phyloP scores from a whole-genome alignment of 2,888 invertebrate genomes.

The Ophion ellenae region DNA sequence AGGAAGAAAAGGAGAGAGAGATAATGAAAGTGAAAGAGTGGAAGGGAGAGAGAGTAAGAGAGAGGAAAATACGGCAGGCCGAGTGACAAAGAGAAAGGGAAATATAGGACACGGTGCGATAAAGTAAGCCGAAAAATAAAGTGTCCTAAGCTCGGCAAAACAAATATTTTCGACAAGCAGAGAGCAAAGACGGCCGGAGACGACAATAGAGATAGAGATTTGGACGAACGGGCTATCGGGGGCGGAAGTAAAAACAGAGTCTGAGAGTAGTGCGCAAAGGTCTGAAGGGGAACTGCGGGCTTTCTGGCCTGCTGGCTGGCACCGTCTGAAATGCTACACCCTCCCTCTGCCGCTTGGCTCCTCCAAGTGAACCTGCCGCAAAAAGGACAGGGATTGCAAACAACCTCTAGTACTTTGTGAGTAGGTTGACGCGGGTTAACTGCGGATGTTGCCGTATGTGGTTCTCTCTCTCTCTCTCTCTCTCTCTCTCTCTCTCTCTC shows the following conservation, averaged over 20 bases:
- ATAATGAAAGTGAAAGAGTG: too few species aligned
- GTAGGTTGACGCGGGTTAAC: conserved; percentile 28
- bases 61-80: neutral
- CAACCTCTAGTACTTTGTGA: conserved; percentile 55
- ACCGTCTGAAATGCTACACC: conserved; percentile 53
- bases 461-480: neutral
- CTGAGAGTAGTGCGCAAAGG: neutral
- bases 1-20: too few species aligned
- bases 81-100: neutral
- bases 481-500: neutral
- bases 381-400: conserved; percentile 56
- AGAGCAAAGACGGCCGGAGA: neutral
- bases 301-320: conserved; percentile 41
- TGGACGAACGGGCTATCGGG: conserved; percentile 1
- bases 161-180: conserved; percentile 48
- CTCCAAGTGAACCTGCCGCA: conserved; percentile 15
- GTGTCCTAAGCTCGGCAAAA: conserved; percentile 23
- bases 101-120: neutral
- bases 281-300: conserved; percentile 11
- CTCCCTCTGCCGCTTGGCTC: neutral
- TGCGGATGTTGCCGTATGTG: neutral
- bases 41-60: too few species aligned
- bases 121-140: conserved; percentile 30
- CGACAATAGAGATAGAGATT: conserved; percentile 7
- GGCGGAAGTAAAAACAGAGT: neutral